phyloP scores from a whole-genome alignment of 2,888 invertebrate species.

The Clitarchus hookeri region DNA sequence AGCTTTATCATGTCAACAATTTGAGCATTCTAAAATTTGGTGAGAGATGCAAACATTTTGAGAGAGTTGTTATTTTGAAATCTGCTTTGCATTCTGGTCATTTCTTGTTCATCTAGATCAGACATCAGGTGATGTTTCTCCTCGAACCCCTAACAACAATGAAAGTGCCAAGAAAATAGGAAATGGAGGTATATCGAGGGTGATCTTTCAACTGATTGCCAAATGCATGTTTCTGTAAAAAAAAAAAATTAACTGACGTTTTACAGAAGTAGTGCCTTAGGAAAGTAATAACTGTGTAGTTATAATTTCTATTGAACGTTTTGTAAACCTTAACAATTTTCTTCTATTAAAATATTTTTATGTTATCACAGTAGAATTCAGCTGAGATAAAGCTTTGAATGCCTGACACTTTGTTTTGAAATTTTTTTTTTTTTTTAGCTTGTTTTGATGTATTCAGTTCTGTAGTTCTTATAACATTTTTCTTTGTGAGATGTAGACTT shows the following conservation, averaged over 20 bases:
- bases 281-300: neutral
- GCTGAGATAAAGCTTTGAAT: too few relatives aligned
- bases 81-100: neutral
- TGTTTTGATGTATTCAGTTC: neutral
- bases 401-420: neutral
- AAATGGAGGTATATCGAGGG: neutral
- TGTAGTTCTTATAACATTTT: neutral
- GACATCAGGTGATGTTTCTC: neutral
- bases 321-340: neutral
- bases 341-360: neutral
- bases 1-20: too few relatives aligned
- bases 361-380: neutral
- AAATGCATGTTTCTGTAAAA: neutral
- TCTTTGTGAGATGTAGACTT: too few relatives aligned
- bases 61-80: too few relatives aligned
- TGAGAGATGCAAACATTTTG: too few relatives aligned
- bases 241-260: neutral
- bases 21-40: too few relatives aligned
- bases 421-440: neutral
- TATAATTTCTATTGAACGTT: neutral
- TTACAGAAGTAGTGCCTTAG: neutral
- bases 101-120: neutral
- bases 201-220: neutral
- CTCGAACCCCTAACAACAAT: neutral
- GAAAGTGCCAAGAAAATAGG: neutral